Base-by-base conservation (phyloP, 2,797 vertebrate species). In the Falco peregrinus region DNA sequence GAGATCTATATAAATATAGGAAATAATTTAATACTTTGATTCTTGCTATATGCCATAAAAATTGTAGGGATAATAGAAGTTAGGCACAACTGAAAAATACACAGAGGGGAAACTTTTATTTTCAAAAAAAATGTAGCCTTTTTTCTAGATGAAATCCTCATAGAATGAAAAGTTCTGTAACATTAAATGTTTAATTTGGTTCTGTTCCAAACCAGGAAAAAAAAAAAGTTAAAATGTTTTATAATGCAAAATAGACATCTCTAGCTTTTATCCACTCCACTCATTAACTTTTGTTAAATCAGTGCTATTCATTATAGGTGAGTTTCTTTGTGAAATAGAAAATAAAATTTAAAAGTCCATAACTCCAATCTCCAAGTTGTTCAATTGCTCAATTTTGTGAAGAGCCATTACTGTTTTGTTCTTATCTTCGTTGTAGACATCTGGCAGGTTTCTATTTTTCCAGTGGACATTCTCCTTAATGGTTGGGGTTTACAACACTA, bases 221-320 rank as follows among this genome's bases (percentile, higher is more conserved):
- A 73, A 73, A 82, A 94, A 77, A n/a, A 13, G 18, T 79, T 84
- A 79, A 79, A 91, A 77, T 80, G 68, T 88, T 96, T 96, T 96
- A 79, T 95, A 86, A 97, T 91, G 94, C 85, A 96, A 97, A 96
- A 85, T 68, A 95, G 89, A 83, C 17, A 80, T 89, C 79, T 95
- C 93, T 94, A 88, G 89, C 75, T 95, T 93, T 95, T 92, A 93
- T 95, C 71, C 64, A 87, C 50, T 91, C 89, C 68, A 80, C 69
- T 93, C 82, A 85, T 85, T 96, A 95, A 93, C 92, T 94, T 94
- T 89, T 92, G 79, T 92, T 91, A 96, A 96, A 95, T 95, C 91
- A 94, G 79, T 91, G 83, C 90, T 95, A 94, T 93, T 95, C 93
- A 96, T 86, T 88, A 90, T 88, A 73, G 56, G 85, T 26, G 22